Base-by-base conservation (phyloP, 1,140 invertebrate genomes). In the Leptopilina boulardi region DNA sequence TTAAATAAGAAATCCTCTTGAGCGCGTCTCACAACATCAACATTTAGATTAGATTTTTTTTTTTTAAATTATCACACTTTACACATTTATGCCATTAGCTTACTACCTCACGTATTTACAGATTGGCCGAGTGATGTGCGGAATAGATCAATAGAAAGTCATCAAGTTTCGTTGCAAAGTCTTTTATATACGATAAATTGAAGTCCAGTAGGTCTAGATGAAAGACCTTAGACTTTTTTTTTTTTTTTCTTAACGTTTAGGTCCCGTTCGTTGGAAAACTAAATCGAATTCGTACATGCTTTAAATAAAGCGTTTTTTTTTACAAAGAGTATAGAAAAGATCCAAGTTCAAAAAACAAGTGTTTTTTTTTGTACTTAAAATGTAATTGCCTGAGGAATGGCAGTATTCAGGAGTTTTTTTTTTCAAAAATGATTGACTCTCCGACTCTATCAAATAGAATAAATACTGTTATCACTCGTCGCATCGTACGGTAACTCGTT, bases 321-420 rank as follows among this genome's bases (percentile, higher is more conserved):
- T n/a, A n/a, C n/a, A n/a, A 15, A 47, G 18, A 51, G 47, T 15
- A 18, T n/a, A 51, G 15, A 51, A 51, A 18, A 18, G 47, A 44
- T 44, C 15, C 1, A 47, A 51, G 3, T 51, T 73, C n/a, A 51
- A n/a, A 18, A 51, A 84, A 83, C 81, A 82, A 79, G 70, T 21
- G 23, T 51, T 34, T 78, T 79, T 81, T 81, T 89, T 90, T 89
- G 88, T 90, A 90, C 88, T 90, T 86, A 87, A 87, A 87, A 66
- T 84, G 82, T 86, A 80, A 82, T 79, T 41, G 85, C 82, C 82
- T 84, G 86, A 89, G 84, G 81, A 86, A 85, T 86, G 86, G 85
- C 85, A 88, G 81, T 89, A 41, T 74, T 34, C 42, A 59, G 15
- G 10, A n/a, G 6, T n/a, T 34, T 66, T 23, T 11, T 66, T 66